Percentiles rank a stretch among this genome's conserved stretches.
Conservation (phyloP, 2,888 invertebrate genomes). For the Chrysodeixis includens region DNA sequence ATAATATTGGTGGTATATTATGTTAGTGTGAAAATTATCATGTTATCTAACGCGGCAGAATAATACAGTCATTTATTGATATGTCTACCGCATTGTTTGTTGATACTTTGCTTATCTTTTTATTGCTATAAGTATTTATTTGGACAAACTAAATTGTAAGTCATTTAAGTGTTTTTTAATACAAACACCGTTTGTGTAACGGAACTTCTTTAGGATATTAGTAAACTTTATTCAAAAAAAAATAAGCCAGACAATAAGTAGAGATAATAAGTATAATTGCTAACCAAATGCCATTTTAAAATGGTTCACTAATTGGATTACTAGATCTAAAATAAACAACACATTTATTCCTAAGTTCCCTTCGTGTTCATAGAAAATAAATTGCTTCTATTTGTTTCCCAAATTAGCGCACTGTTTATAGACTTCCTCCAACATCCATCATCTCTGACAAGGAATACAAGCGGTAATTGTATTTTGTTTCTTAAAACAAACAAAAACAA, state of each 20-base stretch:
- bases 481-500: background rate
- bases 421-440: background rate
- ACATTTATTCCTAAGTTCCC: background rate
- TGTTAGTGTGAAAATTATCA: background rate
- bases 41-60: conserved; percentile 1
- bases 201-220: background rate
- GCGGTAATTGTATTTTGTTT: background rate
- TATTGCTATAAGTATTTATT: background rate
- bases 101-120: background rate
- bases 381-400: background rate
- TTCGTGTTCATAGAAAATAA: background rate
- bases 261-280: too few species aligned
- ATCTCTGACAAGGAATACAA: background rate
- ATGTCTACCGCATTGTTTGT: background rate
- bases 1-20: too few species aligned
- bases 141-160: background rate
- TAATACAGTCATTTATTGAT: background rate
- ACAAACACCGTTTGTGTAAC: background rate
- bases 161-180: background rate
- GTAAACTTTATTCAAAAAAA: background rate
- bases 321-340: background rate
- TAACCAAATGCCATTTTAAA: too few species aligned
- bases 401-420: background rate
- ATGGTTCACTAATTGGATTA: too few species aligned
- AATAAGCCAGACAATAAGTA: too few species aligned